These are phyloP conservation scores for Eretmochelys imbricata DNA, from an alignment of 2,113 vertebrate genomes.

Conservation along the genomic window DNA sequence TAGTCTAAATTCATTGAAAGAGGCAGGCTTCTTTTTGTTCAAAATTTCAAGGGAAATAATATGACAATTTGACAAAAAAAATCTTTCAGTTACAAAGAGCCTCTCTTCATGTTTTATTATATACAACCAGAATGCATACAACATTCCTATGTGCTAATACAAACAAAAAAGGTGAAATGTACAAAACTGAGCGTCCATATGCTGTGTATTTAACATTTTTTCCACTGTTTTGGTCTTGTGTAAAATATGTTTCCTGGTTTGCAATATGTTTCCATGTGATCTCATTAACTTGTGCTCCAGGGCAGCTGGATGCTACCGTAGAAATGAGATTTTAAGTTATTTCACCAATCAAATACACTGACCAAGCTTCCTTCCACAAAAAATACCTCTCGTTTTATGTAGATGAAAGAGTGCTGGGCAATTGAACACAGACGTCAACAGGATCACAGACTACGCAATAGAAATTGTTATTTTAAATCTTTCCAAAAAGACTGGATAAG, in stretches of 20 bases:
- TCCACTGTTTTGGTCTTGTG: conserved; percentile 72
- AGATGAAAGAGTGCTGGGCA: conserved; percentile 48
- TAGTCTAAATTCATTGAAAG: rapidly evolving
- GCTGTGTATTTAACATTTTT: conserved; percentile 62
- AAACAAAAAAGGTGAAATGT: conserved; percentile 21
- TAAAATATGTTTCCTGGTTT: conserved; percentile 80
- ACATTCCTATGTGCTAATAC: background rate
- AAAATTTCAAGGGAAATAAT: background rate
- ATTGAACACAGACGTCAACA: conserved; percentile 49
- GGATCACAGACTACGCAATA: conserved; percentile 55
- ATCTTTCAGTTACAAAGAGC: background rate
- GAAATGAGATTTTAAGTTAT: conserved; percentile 50
- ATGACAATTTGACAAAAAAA: background rate
- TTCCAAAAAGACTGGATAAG: conserved; percentile 14
- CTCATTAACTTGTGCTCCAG: conserved; percentile 58
- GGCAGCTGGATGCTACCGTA: conserved; percentile 59
- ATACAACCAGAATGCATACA: background rate
- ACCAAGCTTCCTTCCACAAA: conserved; percentile 69
- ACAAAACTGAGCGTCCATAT: background rate
- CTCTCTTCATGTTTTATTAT: rapidly evolving
- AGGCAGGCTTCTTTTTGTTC: background rate
- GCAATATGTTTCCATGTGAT: conserved; percentile 73
- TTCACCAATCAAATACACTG: conserved; percentile 40
- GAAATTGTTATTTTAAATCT: conserved; percentile 46
- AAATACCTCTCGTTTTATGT: conserved; percentile 49